Evolutionary conservation across 2,888 invertebrate genomes (phyloP), one percentile per base, ranked within the genome.

Genomic region (Plebejus melissa): DNA sequence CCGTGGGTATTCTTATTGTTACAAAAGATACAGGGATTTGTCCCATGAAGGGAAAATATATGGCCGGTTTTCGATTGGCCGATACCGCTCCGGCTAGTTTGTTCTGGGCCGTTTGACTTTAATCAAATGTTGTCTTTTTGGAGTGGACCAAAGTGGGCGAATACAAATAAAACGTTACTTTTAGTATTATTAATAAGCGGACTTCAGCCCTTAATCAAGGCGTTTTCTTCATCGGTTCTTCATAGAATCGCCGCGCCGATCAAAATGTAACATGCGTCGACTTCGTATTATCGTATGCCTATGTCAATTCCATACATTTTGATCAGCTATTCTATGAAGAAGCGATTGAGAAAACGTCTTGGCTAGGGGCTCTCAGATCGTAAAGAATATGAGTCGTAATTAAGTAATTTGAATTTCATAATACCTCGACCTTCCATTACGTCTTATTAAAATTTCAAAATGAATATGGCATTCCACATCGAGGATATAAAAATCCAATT

Each of bases 31-130:
- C 77, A 76, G 72, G 75, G 78, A 77, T 79, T 79, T 79, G 77
- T 78, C 74, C 77, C 54, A 74, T 60, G 75, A 78, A 78, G 78
- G 76, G 75, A 79, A 78, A 78, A 78, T 78, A 77, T 77, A 77
- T 54, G 32, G 79, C 77, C 77, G 76, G 81, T 83, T 82, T 80
- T 82, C 82, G 79, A 82, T 80, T 82, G 78, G 78, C 82, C 81
- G 82, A 82, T 83, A 79, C 78, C 74, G 76, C 76, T 75, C 76
- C n/a, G 69, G 69, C n/a, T 28, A 75, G 16, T 71, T 75, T 71
- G 22, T 58, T 75, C 58, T 71, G 71, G 41, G 46, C 75, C 75
- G 71, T 71, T 75, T 32, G 32, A 60, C 22, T 58, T 60, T 75
- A 60, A 58, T 69, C 58, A 36, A 71, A 41, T 58, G n/a, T 50